phyloP scores from a whole-genome alignment of 2,113 vertebrate species.

The Amphiprion ocellaris region DNA sequence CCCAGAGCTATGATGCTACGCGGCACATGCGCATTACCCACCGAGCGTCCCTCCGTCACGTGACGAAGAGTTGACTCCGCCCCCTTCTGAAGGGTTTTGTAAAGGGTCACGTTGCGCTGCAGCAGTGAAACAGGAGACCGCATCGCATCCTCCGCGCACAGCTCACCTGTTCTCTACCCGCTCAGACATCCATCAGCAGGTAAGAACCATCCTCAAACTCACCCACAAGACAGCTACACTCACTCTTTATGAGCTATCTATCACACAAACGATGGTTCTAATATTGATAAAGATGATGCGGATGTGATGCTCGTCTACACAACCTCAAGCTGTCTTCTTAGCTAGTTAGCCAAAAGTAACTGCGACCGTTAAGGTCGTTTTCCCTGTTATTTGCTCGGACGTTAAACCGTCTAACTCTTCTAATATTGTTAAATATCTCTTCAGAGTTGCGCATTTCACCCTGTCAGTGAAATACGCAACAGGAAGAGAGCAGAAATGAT shows the following conservation, averaged over 20 bases:
- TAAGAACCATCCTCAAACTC: slow-evolving; percentile 37
- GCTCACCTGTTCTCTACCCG: not conserved
- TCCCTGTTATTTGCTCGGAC: not conserved
- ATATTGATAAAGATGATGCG: slow-evolving; percentile 6
- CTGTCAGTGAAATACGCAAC: slow-evolving; percentile 46
- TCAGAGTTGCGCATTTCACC: not conserved
- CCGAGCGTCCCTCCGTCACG: not conserved
- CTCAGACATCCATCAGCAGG: slow-evolving; percentile 48
- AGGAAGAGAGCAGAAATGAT: slow-evolving; percentile 57
- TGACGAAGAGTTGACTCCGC: slow-evolving; percentile 64
- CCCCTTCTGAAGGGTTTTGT: slow-evolving; percentile 59
- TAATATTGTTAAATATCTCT: fast-evolving
- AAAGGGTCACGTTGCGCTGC: slow-evolving; percentile 86
- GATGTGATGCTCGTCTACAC: slow-evolving; percentile 46
- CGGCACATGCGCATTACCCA: slow-evolving; percentile 45
- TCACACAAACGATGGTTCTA: not conserved
- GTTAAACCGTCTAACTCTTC: not conserved
- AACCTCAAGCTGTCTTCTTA: slow-evolving; percentile 7
- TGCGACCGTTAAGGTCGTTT: not conserved
- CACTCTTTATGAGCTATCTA: not conserved
- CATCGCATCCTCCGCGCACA: slow-evolving; percentile 37
- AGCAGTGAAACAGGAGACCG: slow-evolving; percentile 70
- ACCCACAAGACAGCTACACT: not conserved
- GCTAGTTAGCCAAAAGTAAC: not conserved
- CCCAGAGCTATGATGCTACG: not conserved